These are phyloP conservation scores for Tachina lurida DNA, from an alignment of 2,888 invertebrate species.

Conservation along the genomic window DNA sequence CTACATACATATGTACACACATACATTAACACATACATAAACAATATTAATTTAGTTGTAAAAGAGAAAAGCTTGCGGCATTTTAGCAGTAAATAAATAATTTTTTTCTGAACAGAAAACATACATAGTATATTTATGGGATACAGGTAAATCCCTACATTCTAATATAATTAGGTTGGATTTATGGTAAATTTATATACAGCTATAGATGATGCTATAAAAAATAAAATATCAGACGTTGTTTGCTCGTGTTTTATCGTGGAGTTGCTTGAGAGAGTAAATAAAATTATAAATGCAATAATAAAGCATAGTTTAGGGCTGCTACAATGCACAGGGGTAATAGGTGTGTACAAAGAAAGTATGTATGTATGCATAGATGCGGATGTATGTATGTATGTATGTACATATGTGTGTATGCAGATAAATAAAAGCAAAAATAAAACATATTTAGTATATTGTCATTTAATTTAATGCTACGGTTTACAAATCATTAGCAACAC, in stretches of 20 bases:
- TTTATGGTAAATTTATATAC: constrained; percentile 34
- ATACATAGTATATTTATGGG: constrained; percentile 36
- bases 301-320: constrained; percentile 22
- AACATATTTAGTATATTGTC: constrained; percentile 64
- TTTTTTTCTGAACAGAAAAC: constrained; percentile 7
- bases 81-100: constrained; percentile 14
- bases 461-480: constrained; percentile 70
- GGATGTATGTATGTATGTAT: too few relatives aligned
- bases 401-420: too few relatives aligned
- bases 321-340: not conserved
- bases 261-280: not conserved
- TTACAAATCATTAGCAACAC: constrained; percentile 71
- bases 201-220: not conserved
- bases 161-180: constrained; percentile 29
- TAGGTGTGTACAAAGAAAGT: not conserved
- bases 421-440: constrained; percentile 27
- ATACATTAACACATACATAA: too few relatives aligned
- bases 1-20: too few relatives aligned
- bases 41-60: not conserved
- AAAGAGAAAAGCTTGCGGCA: constrained; percentile 6
- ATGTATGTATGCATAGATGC: not conserved
- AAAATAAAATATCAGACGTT: not conserved
- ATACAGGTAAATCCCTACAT: constrained; percentile 4
- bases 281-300: constrained; percentile 29
- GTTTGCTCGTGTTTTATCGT: not conserved